phyloP scores from a whole-genome alignment of 1,140 invertebrate species.

The Ceratosolen solmsi region DNA sequence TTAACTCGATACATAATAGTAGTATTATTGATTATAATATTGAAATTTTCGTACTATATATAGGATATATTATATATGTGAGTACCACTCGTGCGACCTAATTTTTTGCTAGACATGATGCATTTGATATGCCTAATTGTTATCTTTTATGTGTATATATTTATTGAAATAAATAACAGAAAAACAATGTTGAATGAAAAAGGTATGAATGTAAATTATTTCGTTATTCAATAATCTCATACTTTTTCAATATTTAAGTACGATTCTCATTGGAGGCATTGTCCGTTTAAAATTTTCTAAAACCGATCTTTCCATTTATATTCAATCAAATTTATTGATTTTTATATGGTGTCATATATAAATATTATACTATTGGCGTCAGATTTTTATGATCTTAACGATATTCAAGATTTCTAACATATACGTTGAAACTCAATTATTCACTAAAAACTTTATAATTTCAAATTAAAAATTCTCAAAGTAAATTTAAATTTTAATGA shows the following conservation, averaged over 20 bases:
- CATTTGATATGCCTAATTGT: constrained; percentile 43
- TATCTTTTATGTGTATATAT: constrained; percentile 45
- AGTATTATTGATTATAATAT: constrained; percentile 63
- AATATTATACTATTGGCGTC: background rate
- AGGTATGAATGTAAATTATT: constrained; percentile 4
- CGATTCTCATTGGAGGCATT: constrained; percentile 8
- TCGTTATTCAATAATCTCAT: constrained; percentile 27
- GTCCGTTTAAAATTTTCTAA: constrained; percentile 36
- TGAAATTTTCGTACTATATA: constrained; percentile 58
- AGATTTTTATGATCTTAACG: too few relatives aligned
- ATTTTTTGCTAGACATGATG: constrained; percentile 26
- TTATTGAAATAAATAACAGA: constrained; percentile 6
- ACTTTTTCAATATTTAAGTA: constrained; percentile 9
- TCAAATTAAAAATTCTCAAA: background rate
- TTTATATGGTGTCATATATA: background rate
- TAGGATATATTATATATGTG: constrained; percentile 49
- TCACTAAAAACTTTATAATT: background rate
- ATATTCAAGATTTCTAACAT: too few relatives aligned
- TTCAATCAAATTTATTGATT: background rate
- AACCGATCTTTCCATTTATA: constrained; percentile 30
- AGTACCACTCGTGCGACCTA: constrained; percentile 32
- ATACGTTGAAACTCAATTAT: background rate
- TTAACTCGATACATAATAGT: constrained; percentile 60
- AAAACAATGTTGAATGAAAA: constrained; percentile 10
- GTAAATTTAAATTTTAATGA: background rate